Base-by-base conservation (phyloP, 2,113 vertebrate genomes). In the Sclerurus mexicanus region DNA sequence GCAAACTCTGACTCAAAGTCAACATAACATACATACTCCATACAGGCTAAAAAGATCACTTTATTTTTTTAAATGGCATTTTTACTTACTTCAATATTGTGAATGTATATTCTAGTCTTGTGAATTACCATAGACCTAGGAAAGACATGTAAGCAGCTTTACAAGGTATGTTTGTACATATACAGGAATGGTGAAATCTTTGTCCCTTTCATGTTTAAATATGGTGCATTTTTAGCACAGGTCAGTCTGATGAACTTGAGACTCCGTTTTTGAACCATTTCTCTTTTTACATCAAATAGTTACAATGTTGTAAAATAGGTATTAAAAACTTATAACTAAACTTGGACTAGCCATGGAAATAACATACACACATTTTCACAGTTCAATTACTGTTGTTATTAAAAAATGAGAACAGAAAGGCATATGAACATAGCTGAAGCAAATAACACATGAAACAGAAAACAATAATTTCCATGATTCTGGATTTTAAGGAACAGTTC, bases 21-120 rank as follows among this genome's bases (percentile, higher is more conserved):
- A 80, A 23, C 2, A 2, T 17, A 64, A 56, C 27, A 10, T n/a
- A 49, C 0, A 0, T 47, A 37, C 42, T 82, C 37, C 27, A 63
- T 31, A 27, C 6, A 71, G 28, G 27, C 13, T 60, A 42, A 90
- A 83, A 81, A 90, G 42, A 20, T 6, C 0, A 18, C 5, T 14
- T 23, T 1, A 16, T 59, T 52, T 62, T 33, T 55, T 42, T 1
- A 83, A 64, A 12, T 52, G 27, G 2, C 2, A 35, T 64, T 78
- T 92, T 90, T 44, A 52, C 18, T 59, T 67, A 53, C 33, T 91
- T 44, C 37, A n/a, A 31, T 49, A 30, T 37, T 69, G 10, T 58
- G 67, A 33, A 62, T 67, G 35, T 35, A 37, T 69, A 76, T 64
- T 87, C 22, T 49, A 60, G 23, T 44, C 24, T 78, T 75, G 15